These are phyloP conservation scores for Porites lutea DNA, from an alignment of 64 coral and sea anemone species.

Conservation along the genomic window DNA sequence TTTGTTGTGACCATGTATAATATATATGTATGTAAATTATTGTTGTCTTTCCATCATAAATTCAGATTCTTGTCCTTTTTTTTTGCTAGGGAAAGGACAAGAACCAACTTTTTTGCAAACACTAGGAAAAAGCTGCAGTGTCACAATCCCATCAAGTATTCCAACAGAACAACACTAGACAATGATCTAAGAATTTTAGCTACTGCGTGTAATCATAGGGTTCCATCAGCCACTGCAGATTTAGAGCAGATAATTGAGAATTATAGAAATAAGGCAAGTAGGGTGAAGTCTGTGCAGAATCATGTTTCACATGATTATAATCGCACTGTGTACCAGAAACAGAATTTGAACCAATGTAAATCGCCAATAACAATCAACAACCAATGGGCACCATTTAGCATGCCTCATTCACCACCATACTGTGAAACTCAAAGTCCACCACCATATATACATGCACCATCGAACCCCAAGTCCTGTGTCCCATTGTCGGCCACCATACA, in stretches of 20 bases:
- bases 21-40: neutral
- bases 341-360: conserved; percentile 2
- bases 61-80: conserved; percentile 25
- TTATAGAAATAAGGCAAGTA: conserved; percentile 30
- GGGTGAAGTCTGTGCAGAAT: conserved; percentile 10
- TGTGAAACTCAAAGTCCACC: conserved; percentile 3
- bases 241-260: conserved; percentile 35
- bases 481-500: neutral
- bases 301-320: neutral
- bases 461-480: conserved; percentile 7
- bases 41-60: neutral
- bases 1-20: too few relatives aligned
- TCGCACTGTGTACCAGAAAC: neutral
- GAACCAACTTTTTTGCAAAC: conserved; percentile 29
- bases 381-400: neutral
- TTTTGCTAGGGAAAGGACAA: conserved; percentile 28
- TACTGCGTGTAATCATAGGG: conserved; percentile 22
- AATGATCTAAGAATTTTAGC: conserved; percentile 45
- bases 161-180: conserved; percentile 40
- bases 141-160: conserved; percentile 33
- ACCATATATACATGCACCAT: conserved; percentile 12
- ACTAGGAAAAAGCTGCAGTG: conserved; percentile 34
- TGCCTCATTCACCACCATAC: conserved; percentile 1
- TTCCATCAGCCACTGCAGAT: conserved; percentile 22
- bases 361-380: conserved; percentile 23